Conservation (phyloP, 2,888 invertebrate species). For the Artemia sinica region DNA sequence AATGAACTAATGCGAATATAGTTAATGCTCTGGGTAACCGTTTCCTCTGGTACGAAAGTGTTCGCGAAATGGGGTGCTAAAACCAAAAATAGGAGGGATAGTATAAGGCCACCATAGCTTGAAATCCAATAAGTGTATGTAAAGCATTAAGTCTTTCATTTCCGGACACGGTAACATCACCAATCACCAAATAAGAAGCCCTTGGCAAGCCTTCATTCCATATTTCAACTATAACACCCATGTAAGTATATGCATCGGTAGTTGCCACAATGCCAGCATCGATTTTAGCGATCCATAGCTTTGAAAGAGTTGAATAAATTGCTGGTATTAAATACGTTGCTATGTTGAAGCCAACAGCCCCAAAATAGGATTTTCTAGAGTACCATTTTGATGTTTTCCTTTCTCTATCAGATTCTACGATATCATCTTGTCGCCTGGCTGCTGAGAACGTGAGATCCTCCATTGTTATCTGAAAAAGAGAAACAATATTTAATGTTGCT, state of each 20-base stretch:
- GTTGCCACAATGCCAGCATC: constrained; percentile 12
- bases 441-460: no score
- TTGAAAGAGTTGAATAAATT: constrained; percentile 16
- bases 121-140: constrained; percentile 11
- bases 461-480: no score
- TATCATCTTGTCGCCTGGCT: no score
- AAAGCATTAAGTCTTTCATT: not conserved
- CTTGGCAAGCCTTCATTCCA: constrained; percentile 17
- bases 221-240: constrained; percentile 17
- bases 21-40: not conserved
- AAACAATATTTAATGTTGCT: no score
- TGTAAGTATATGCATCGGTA: constrained; percentile 18
- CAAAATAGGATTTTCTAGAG: constrained; percentile 8
- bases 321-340: constrained; percentile 15
- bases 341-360: constrained; percentile 17
- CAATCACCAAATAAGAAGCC: constrained; percentile 16
- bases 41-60: constrained; percentile 16
- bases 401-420: no score
- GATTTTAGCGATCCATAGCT: constrained; percentile 17
- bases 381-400: not conserved
- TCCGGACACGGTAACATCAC: not conserved
- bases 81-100: constrained; percentile 1
- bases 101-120: constrained; percentile 3
- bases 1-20: constrained; percentile 17
- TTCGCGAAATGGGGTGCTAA: constrained; percentile 12